Evolutionary conservation across 2,113 vertebrate species (phyloP), one percentile per base, ranked within the genome.

Genomic region (Bombycilla garrulus): DNA sequence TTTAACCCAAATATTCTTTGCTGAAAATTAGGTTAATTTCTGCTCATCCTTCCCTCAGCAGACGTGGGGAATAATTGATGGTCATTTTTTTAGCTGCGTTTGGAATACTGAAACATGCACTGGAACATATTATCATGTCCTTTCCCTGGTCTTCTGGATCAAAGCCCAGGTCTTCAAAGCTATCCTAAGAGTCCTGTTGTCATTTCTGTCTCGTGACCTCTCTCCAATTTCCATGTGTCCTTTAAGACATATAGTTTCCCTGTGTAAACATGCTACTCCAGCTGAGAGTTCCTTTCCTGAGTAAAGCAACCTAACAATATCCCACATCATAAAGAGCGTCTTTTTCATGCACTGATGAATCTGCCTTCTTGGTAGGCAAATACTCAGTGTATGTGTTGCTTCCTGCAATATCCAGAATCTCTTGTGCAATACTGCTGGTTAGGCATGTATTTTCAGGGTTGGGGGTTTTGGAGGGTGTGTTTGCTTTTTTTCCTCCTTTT

Each of bases 1-100:
- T 58, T 60, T 92, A 91, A 89, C 86, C 81, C 74, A 86, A 89
- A 92, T 95, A 81, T 40, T 73, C 38, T 74, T 81, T 83, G 19
- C 64, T 89, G 77, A 44, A 91, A 92, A 91, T 33, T 62, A 83
- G 29, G 67, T 78, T 92, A 5, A 7, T 44, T 88, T 93, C 71
- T 88, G 26, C 35, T 88, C 64, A 73, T 80, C 64, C 23, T 88
- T 50, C 33, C 19, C 69, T 86, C 84, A 20, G 47, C 45, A 69
- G 83, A 73, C 29, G 12, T 7, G 23, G 25, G 61, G 38, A 70
- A 20, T 72, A 81, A 73, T 65, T 76, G 58, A 70, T 26, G 81
- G 60, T 66, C 7, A 0, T 38, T 83, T 86, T 76, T 57, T 4
- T 65, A 65, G 45, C 35, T 17, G 36, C 21, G 5, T 78, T 71